Evolutionary conservation across 1,140 invertebrate genomes (phyloP).

Genomic region (Pectinophora gossypiella): DNA sequence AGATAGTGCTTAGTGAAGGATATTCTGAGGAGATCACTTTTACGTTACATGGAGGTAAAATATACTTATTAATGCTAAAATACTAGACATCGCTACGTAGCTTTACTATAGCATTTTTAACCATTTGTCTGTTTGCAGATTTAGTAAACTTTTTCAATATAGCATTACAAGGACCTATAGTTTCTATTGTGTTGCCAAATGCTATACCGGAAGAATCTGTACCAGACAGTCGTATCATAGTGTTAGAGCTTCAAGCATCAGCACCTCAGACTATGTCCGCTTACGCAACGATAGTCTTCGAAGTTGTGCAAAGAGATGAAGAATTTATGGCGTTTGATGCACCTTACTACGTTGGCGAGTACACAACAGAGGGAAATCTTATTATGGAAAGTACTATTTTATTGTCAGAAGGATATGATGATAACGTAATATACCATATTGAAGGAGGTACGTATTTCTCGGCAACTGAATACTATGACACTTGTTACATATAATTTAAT

Average conservation of each 20-base stretch:
- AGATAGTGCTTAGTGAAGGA: constrained; percentile 24
- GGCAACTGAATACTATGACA: not conserved
- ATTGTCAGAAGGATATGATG: constrained; percentile 22
- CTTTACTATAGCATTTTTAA: no score
- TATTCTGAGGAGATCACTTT: constrained; percentile 20
- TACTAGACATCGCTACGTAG: no score
- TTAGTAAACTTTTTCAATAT: not conserved
- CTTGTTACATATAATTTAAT: no score
- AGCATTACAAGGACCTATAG: no score
- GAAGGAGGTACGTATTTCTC: constrained; percentile 16
- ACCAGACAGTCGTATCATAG: constrained; percentile 7
- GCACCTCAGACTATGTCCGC: constrained; percentile 5
- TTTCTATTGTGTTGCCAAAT: not conserved
- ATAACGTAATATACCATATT: constrained; percentile 24
- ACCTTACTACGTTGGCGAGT: constrained; percentile 29
- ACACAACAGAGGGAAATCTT: constrained; percentile 16
- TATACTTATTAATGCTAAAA: not conserved
- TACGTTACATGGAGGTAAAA: constrained; percentile 24
- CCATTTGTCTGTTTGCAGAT: not conserved
- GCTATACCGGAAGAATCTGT: constrained; percentile 6
- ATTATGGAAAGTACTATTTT: constrained; percentile 15
- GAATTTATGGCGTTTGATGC: constrained; percentile 14
- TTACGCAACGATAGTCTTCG: constrained; percentile 7
- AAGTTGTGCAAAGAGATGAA: constrained; percentile 1
- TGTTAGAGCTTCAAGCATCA: constrained; percentile 10